Evolutionary conservation across 2,888 invertebrate genomes (phyloP).

Genomic region (Acleris emargana): DNA sequence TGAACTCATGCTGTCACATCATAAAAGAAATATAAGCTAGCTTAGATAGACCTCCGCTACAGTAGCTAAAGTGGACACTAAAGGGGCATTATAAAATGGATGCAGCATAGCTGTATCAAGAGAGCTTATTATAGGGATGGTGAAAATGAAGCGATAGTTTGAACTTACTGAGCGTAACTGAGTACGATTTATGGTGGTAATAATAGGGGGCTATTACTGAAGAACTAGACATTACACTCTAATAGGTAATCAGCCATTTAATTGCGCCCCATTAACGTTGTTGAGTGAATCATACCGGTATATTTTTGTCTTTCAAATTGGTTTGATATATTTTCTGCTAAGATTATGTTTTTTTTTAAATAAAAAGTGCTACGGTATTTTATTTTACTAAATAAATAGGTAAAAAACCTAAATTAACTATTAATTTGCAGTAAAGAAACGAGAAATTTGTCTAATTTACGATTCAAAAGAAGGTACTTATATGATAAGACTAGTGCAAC

Average conservation of each 20-base stretch:
- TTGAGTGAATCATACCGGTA: no score
- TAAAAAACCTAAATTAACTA: no score
- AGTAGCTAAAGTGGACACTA: not conserved
- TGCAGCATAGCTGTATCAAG: slow-evolving; percentile 12
- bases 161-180: slow-evolving; percentile 32
- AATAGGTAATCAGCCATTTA: slow-evolving; percentile 18
- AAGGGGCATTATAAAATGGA: not conserved
- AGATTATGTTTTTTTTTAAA: no score
- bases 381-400: no score
- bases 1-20: slow-evolving; percentile 36
- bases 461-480: no score
- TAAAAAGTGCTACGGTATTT: no score
- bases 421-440: no score
- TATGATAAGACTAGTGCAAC: no score
- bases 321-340: no score
- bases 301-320: no score
- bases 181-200: slow-evolving; percentile 20
- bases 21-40: slow-evolving; percentile 26
- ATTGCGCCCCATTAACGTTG: slow-evolving; percentile 15
- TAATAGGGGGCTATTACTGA: slow-evolving; percentile 20
- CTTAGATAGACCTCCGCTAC: slow-evolving; percentile 20
- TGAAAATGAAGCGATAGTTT: slow-evolving; percentile 31
- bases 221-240: slow-evolving; percentile 16
- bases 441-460: no score
- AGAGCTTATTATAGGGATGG: slow-evolving; percentile 28